These are phyloP conservation scores for Idaea dimidiata DNA, from an alignment of 2,888 invertebrate species.

Conservation along the genomic window DNA sequence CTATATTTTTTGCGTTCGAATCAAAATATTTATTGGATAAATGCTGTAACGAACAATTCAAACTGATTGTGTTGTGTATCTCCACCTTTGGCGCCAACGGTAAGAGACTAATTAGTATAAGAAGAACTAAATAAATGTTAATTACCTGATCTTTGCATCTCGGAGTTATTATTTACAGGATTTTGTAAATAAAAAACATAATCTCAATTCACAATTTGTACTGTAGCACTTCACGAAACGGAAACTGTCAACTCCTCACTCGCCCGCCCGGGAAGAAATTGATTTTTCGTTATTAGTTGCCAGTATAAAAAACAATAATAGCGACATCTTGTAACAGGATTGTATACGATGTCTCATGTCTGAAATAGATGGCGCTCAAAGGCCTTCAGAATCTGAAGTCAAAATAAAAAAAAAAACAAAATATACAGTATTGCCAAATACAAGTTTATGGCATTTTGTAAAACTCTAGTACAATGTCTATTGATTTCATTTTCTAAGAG, in stretches of 20 bases:
- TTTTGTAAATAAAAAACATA: slow-evolving; percentile 70
- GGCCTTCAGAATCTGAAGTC: too few species aligned
- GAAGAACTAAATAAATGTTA: slow-evolving; percentile 10
- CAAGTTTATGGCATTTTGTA: background rate
- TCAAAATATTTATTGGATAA: slow-evolving; percentile 4
- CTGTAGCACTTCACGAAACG: slow-evolving; percentile 58
- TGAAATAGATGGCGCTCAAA: background rate
- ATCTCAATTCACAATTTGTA: slow-evolving; percentile 54
- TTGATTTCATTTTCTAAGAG: background rate
- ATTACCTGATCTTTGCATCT: slow-evolving; percentile 38
- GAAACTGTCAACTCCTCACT: slow-evolving; percentile 72
- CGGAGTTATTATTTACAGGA: slow-evolving; percentile 36
- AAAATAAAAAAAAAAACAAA: background rate
- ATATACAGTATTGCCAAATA: background rate
- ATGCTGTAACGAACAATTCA: slow-evolving; percentile 12
- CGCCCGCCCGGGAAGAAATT: slow-evolving; percentile 67
- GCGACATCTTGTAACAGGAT: background rate
- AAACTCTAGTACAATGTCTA: background rate
- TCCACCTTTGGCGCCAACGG: slow-evolving; percentile 21
- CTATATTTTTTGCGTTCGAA: background rate
- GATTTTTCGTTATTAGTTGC: slow-evolving; percentile 65
- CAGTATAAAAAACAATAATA: slow-evolving; percentile 26
- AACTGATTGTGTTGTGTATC: background rate
- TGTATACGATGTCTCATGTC: background rate
- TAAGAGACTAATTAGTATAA: slow-evolving; percentile 4